Conservation (phyloP, 2,888 invertebrate species). For the Hypselothyrea guttata region DNA sequence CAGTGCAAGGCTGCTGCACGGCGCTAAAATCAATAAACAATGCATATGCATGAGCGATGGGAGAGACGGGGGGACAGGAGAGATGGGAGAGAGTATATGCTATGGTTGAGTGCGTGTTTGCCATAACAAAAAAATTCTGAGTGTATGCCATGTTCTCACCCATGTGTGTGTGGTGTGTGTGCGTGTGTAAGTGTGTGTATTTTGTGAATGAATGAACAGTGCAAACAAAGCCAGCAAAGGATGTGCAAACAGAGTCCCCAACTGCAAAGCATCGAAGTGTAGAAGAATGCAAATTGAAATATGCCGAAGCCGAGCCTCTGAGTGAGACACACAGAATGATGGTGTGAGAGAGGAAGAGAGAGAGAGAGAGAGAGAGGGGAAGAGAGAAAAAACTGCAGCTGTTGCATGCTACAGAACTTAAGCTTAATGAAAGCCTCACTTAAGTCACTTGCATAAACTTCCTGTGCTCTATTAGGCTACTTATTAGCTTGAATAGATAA, state of each 20-base stretch:
- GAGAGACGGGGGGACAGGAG: conserved; percentile 56
- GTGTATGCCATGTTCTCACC: conserved; percentile 5
- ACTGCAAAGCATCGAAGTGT: conserved; percentile 46
- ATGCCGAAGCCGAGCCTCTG: conserved; percentile 20
- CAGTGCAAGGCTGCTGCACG: conserved; percentile 4
- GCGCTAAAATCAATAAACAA: conserved; percentile 69
- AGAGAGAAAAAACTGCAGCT: no score
- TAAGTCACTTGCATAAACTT: background rate
- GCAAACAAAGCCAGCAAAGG: conserved; percentile 68
- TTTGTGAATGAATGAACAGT: conserved; percentile 68
- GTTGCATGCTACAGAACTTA: background rate
- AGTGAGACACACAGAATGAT: conserved; percentile 7
- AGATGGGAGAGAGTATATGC: conserved; percentile 38
- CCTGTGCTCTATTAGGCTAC: no score
- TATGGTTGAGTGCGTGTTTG: conserved; percentile 43
- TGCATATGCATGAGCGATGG: conserved; percentile 66
- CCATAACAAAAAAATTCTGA: conserved; percentile 30
- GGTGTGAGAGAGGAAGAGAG: no score
- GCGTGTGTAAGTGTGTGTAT: conserved; percentile 37
- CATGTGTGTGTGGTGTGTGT: conserved; percentile 2
- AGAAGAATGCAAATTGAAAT: conserved; percentile 55
- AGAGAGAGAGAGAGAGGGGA: no score
- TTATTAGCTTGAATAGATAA: background rate
- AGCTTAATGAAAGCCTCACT: background rate
- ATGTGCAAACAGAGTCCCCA: conserved; percentile 55